A percentile compares a stretch with the other conserved stretches of the same genome.
Conservation (phyloP, 2,888 invertebrate species). For the Habroteleia sp. region DNA sequence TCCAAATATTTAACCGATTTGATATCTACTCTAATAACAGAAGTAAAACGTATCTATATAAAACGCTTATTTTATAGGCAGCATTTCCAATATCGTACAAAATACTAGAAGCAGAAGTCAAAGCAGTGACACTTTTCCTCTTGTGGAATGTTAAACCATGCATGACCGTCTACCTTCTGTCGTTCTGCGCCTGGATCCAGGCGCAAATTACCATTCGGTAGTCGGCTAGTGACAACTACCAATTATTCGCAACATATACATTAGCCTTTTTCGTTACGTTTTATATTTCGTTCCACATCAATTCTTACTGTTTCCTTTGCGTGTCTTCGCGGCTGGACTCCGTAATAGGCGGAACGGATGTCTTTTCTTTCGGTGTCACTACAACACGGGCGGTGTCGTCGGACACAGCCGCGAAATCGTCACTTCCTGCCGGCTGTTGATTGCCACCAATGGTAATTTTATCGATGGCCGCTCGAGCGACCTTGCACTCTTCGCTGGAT, state of each 20-base stretch:
- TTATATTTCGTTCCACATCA: constrained; percentile 16
- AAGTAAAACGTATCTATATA: no score
- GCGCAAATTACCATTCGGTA: constrained; percentile 1
- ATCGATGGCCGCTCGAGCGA: constrained; percentile 38
- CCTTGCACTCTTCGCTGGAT: constrained; percentile 3
- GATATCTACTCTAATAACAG: no score
- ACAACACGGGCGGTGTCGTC: background rate
- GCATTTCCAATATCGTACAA: no score
- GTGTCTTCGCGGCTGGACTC: constrained; percentile 16
- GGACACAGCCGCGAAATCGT: background rate
- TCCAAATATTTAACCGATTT: no score
- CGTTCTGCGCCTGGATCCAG: background rate
- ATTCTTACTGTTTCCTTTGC: constrained; percentile 46
- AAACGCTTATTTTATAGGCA: no score
- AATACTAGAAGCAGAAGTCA: no score
- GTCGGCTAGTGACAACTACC: constrained; percentile 15
- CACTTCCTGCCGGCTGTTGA: background rate
- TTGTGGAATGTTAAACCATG: constrained; percentile 1
- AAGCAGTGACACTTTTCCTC: no score
- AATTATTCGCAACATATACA: constrained; percentile 20
- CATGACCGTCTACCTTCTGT: constrained; percentile 10
- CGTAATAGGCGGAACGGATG: constrained; percentile 16
- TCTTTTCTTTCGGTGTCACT: background rate
- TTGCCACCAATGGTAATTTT: constrained; percentile 28
- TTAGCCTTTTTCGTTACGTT: constrained; percentile 18